phyloP scores from a whole-genome alignment of 2,797 vertebrate species.

The Phoxinus dragarum region DNA sequence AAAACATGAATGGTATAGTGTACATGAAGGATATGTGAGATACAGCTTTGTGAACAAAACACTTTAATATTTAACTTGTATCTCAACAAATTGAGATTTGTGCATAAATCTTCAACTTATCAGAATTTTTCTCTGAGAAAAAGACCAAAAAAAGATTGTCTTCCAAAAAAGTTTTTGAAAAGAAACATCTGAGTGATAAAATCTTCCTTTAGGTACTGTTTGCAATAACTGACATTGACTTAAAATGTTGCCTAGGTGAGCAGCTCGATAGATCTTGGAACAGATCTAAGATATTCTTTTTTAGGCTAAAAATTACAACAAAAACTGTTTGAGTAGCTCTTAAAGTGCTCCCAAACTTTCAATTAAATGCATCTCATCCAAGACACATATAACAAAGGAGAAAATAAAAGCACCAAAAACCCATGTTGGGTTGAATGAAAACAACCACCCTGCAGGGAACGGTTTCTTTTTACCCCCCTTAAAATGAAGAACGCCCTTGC shows the following conservation, averaged over 20 bases:
- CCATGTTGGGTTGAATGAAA: constrained; percentile 32
- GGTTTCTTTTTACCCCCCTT: constrained; percentile 31
- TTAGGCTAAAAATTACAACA: neutral
- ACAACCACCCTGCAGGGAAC: neutral
- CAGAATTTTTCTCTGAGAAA: neutral
- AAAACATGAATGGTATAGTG: neutral
- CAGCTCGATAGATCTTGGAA: constrained; percentile 9
- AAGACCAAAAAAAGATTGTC: neutral
- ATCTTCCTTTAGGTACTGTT: neutral
- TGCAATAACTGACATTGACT: neutral
- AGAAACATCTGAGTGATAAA: neutral
- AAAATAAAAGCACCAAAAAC: constrained; percentile 43
- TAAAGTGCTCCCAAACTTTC: constrained; percentile 31
- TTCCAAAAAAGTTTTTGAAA: neutral
- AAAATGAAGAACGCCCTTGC: constrained; percentile 17
- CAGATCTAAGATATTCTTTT: neutral
- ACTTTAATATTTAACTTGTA: too few relatives aligned
- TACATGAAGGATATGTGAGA: neutral
- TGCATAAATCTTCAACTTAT: neutral
- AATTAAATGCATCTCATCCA: constrained; percentile 57
- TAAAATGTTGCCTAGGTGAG: neutral
- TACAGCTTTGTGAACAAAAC: neutral
- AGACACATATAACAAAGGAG: constrained; percentile 39
- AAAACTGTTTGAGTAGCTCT: neutral
- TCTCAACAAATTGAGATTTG: neutral